Conservation (phyloP, 1,140 invertebrate genomes). For the Acromyrmex charruanus region DNA sequence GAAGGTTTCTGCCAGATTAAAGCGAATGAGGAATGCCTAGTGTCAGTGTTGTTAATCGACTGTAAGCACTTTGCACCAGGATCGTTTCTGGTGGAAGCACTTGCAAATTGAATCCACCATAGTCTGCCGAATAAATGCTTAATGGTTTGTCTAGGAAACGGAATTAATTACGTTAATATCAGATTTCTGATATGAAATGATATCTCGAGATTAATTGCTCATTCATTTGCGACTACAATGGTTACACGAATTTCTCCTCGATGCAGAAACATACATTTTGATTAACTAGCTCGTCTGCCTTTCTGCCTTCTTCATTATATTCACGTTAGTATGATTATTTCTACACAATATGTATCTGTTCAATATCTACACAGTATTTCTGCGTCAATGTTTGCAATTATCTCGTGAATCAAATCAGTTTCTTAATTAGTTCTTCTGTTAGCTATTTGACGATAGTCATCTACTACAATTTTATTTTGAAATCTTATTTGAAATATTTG, state of each 20-base stretch:
- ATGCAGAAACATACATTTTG: background rate
- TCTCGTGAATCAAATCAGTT: background rate
- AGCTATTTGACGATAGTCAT: background rate
- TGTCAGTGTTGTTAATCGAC: constrained; percentile 72
- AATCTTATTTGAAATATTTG: background rate
- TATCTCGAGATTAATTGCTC: constrained; percentile 28
- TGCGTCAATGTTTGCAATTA: background rate
- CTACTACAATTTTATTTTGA: background rate
- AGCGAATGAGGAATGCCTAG: constrained; percentile 66
- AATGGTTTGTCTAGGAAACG: constrained; percentile 63
- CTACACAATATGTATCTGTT: background rate
- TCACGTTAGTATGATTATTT: background rate
- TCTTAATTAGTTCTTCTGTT: background rate
- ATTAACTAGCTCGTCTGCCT: background rate
- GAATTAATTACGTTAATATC: constrained; percentile 68
- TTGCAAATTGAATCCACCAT: constrained; percentile 68
- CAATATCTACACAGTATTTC: background rate
- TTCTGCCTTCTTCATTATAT: background rate
- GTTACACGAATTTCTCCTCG: constrained; percentile 10
- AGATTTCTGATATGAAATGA: constrained; percentile 38
- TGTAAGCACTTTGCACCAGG: constrained; percentile 61
- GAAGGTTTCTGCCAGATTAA: constrained; percentile 47
- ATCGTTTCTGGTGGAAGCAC: constrained; percentile 67
- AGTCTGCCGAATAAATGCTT: constrained; percentile 68
- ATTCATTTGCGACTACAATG: background rate